Evolutionary conservation across 2,113 vertebrate species (phyloP).

Genomic region (Origma solitaria): DNA sequence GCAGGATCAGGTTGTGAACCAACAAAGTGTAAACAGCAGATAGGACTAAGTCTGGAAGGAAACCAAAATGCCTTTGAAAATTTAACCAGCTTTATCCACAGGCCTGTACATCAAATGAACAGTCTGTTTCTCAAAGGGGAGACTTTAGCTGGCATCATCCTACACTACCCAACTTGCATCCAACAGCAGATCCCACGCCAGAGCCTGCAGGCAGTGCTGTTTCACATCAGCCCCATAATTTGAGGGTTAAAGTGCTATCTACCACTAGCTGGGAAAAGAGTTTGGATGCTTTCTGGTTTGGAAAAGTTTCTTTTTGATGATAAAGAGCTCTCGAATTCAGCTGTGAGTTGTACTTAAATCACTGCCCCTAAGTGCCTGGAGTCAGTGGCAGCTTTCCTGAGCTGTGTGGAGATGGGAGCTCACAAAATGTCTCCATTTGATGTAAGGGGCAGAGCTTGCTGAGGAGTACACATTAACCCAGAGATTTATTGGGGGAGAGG

Average conservation of each 20-base stretch:
- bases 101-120: not conserved
- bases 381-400: not conserved
- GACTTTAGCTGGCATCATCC: not conserved
- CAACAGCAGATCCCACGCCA: not conserved
- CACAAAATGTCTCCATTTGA: slow-evolving; percentile 22
- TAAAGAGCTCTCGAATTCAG: slow-evolving; percentile 5
- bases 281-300: not conserved
- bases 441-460: not conserved
- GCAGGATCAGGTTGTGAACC: not conserved
- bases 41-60: not conserved
- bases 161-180: not conserved
- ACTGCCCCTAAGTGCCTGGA: not conserved
- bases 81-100: not conserved
- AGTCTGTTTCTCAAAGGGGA: not conserved
- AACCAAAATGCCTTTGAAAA: not conserved
- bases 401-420: not conserved
- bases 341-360: not conserved
- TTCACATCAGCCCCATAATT: not conserved
- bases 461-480: slow-evolving; percentile 11
- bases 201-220: not conserved
- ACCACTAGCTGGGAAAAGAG: not conserved
- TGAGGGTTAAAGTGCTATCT: not conserved
- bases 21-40: not conserved
- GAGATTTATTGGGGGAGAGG: slow-evolving; percentile 46
- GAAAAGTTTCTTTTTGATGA: not conserved